Evolutionary conservation across 2,797 vertebrate genomes (phyloP).

Genomic region (Orientallactaga sibirica): DNA sequence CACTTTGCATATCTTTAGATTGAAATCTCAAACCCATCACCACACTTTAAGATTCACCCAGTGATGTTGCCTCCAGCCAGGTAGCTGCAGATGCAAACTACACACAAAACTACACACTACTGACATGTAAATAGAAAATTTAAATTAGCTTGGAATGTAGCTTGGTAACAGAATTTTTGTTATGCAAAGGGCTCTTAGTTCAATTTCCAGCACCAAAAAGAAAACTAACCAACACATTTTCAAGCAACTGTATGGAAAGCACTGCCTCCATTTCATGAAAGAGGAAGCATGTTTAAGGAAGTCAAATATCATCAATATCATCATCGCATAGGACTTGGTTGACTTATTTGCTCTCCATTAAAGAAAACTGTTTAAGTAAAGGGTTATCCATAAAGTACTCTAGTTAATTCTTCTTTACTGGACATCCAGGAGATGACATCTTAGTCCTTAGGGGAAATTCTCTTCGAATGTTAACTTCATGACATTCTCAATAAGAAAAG

Average conservation of each 20-base stretch:
- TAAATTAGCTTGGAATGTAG: neutral
- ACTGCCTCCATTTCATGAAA: neutral
- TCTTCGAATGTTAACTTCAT: neutral
- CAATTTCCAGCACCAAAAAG: neutral
- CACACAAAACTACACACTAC: neutral
- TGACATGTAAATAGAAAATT: neutral
- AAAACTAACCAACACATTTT: neutral
- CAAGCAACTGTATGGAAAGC: neutral
- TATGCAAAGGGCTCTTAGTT: neutral
- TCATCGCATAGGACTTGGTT: neutral
- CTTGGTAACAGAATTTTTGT: neutral
- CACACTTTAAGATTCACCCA: too few relatives aligned
- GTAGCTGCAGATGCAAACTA: too few relatives aligned
- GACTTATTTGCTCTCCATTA: neutral
- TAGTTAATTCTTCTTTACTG: neutral
- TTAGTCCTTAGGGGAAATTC: neutral
- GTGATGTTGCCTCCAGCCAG: too few relatives aligned
- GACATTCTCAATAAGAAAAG: neutral
- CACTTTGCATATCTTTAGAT: too few relatives aligned
- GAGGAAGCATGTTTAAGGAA: neutral
- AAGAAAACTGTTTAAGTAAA: constrained; percentile 14
- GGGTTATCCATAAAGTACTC: neutral
- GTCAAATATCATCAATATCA: neutral
- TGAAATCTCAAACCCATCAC: too few relatives aligned
- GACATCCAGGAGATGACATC: neutral